These are phyloP conservation scores for Brachionus plicatilis DNA, from an alignment of 1,140 invertebrate species.

Conservation along the genomic window DNA sequence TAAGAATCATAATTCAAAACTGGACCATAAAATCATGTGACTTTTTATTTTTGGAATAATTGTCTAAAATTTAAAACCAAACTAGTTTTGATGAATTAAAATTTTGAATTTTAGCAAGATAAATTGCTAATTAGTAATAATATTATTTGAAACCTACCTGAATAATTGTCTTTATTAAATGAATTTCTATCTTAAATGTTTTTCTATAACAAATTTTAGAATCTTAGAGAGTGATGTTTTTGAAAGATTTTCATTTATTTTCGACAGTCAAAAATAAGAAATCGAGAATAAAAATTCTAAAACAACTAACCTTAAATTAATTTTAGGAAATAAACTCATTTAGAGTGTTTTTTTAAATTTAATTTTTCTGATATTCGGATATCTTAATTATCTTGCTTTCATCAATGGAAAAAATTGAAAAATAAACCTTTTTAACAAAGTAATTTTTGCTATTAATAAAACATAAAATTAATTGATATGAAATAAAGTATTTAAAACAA, in stretches of 20 bases:
- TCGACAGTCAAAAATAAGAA: not conserved
- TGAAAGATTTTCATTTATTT: not conserved
- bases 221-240: not conserved
- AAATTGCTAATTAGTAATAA: not conserved
- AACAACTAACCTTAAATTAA: not conserved
- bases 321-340: not conserved
- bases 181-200: not conserved
- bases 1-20: too few relatives aligned
- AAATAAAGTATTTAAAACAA: not conserved
- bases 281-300: not conserved
- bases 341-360: not conserved
- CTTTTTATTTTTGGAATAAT: too few relatives aligned
- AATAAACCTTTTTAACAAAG: not conserved
- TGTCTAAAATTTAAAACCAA: too few relatives aligned
- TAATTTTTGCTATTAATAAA: not conserved
- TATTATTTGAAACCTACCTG: not conserved
- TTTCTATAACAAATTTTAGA: not conserved
- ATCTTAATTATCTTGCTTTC: not conserved
- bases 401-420: not conserved
- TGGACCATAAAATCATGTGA: too few relatives aligned
- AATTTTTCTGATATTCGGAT: not conserved
- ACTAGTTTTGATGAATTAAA: not conserved
- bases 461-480: not conserved
- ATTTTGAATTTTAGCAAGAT: not conserved
- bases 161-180: not conserved